Base-by-base conservation (phyloP, 2,113 vertebrate species). In the Stegastes partitus region DNA sequence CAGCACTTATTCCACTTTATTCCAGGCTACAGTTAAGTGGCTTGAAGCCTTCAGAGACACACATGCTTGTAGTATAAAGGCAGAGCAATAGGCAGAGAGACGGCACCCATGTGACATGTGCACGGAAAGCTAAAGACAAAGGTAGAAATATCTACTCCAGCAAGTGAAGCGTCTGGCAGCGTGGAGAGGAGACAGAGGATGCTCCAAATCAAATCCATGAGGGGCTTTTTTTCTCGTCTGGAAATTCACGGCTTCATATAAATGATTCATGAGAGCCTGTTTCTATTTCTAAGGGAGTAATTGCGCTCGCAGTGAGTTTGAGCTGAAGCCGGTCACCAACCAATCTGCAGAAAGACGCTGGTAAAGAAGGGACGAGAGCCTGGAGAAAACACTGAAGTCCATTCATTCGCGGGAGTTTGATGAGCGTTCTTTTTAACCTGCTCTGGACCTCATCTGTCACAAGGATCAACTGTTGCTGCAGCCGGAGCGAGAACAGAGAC, bases 401-500 rank as follows among this genome's bases (percentile, higher is more conserved):
- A 61, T 77, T 83, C 1, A 68, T 80, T 28, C 25, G 21, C 42
- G 22, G 68, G 79, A 87, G 79, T 93, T 87, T 70, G 89, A 86
- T 75, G 22, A 31, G 70, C 69, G n/a, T 16, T 64, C 9, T 18
- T 59, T 37, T 54, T 5, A 57, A 66, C 76, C 83, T 49, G 77
- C 79, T 18, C 76, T 25, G 85, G 82, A 81, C 73, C 77, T 79
- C 78, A 73, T 89, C 87, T 84, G 92, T 89, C 90, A 87, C 55
- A 82, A 3, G 85, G 88, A 91, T 94, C 94, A 94, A 93, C 94
- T 94, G 94, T 94, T 95, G 94, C 93, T 95, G 90, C 92, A 65
- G 84, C 86, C 67, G 77, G 87, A 83, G 59, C 73, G 75, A 77
- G 76, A 77, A 14, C 73, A 82, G 31, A 79, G 77, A 88, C 81